phyloP scores from a whole-genome alignment of 2,797 vertebrate genomes.

The Onychomys leucogaster region DNA sequence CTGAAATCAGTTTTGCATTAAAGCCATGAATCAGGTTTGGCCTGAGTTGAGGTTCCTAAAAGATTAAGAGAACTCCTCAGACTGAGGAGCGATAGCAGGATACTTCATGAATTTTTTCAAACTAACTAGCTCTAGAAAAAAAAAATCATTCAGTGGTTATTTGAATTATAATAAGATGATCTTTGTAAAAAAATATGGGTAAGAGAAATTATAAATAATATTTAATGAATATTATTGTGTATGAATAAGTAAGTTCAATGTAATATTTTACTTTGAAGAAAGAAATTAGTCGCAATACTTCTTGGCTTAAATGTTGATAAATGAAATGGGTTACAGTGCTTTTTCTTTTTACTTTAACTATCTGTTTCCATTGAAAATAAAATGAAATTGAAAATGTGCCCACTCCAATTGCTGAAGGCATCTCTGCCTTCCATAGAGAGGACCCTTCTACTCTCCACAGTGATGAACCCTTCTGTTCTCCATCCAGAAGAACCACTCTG shows the following conservation, averaged over 20 bases:
- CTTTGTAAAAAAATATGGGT: background rate
- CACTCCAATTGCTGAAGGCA: background rate
- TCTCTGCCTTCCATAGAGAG: background rate
- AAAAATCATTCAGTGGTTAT: background rate
- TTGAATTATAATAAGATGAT: background rate
- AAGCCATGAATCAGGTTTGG: background rate
- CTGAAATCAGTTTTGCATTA: background rate
- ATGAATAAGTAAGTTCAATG: background rate
- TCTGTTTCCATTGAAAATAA: background rate
- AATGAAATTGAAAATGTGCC: background rate
- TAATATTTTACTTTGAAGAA: conserved; percentile 21
- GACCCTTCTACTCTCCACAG: background rate
- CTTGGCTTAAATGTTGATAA: conserved; percentile 10
- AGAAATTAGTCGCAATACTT: background rate
- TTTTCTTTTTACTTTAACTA: background rate
- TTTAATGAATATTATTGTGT: background rate
- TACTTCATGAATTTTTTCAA: background rate
- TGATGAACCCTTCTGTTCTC: background rate
- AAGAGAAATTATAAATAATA: conserved; percentile 41
- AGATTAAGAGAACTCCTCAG: too few relatives aligned
- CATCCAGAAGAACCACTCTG: background rate
- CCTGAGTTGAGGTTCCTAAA: background rate
- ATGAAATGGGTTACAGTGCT: background rate
- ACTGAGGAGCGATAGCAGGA: background rate
- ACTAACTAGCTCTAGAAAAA: background rate